phyloP scores from a whole-genome alignment of 2,797 vertebrate genomes.

The Sebastes hopkinsi region DNA sequence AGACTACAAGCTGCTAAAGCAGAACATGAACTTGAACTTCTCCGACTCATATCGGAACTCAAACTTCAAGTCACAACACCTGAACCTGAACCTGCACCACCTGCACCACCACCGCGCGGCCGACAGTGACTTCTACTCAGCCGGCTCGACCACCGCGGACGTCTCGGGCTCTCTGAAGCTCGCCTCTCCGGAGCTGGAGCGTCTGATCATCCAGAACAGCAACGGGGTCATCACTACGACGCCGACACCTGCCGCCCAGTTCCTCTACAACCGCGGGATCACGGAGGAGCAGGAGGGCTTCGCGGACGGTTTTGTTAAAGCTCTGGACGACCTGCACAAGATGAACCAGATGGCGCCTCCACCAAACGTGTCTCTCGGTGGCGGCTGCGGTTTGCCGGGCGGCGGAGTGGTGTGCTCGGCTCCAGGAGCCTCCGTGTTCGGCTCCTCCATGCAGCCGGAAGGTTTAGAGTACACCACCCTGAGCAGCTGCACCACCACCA shows the following conservation, averaged over 20 bases:
- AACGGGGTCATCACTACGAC: slow-evolving; percentile 92
- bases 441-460: slow-evolving; percentile 81
- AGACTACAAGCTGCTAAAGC: slow-evolving; percentile 92
- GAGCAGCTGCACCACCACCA: slow-evolving; percentile 83
- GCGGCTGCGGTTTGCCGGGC: slow-evolving; percentile 37
- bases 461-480: slow-evolving; percentile 91
- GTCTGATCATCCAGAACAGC: slow-evolving; percentile 92
- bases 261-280: slow-evolving; percentile 87
- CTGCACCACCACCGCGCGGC: slow-evolving; percentile 54
- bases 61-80: slow-evolving; percentile 85
- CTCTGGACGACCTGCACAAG: slow-evolving; percentile 94
- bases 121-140: slow-evolving; percentile 82
- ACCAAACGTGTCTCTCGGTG: slow-evolving; percentile 91
- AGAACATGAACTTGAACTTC: slow-evolving; percentile 89
- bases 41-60: slow-evolving; percentile 88
- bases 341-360: slow-evolving; percentile 92
- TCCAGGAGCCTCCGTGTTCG: slow-evolving; percentile 76
- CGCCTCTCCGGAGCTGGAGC: slow-evolving; percentile 91
- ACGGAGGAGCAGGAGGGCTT: slow-evolving; percentile 94
- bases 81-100: slow-evolving; percentile 22
- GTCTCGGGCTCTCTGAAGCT: slow-evolving; percentile 87
- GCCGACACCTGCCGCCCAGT: slow-evolving; percentile 83
- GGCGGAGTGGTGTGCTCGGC: slow-evolving; percentile 52
- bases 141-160: slow-evolving; percentile 63
- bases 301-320: slow-evolving; percentile 92